Evolutionary conservation across 2,113 vertebrate genomes (phyloP), one percentile per base, ranked within the genome.

Genomic region (Lampris incognitus): DNA sequence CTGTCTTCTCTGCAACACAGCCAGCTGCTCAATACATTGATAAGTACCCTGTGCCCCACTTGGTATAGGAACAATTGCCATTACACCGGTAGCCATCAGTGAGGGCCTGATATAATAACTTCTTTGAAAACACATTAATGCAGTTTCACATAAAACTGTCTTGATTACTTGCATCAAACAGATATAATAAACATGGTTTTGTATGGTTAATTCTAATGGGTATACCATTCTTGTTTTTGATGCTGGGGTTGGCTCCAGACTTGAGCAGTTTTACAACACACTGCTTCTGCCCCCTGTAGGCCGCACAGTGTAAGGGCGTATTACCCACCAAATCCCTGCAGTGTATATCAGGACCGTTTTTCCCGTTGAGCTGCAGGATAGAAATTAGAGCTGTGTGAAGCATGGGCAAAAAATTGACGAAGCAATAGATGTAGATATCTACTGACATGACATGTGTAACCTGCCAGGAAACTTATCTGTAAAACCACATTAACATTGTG

Each of bases 231-330:
- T 91, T 95, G 87, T 99, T 99, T 86, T 83, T 96, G 79, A 94
- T 81, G 82, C 82, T 92, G 36, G 93, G 90, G 75, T 92, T 91
- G 70, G 96, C 97, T 75, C 97, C 96, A 82, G 79, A 94, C 92
- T 93, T 96, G 0, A 98, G 94, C 74, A 98, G 96, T 57, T 95
- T 96, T 73, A 96, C 55, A 49, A 95, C 93, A 89, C 96, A 97
- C 24, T 95, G 94, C 76, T 96, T 96, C 80, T 97, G 96, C 76
- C 95, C 96, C 69, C 97, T 96, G 89, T 97, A 96, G 1, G 96
- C 95, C 10, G 96, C 96, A 85, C 96, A 96, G 71, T 98, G 97
- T 85, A 99, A 88, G 0, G 97, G 95, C 0, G 97, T 98, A 51
- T 99, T 97, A 61, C 97, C 97, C 87, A 96, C 87, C 24, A 93